Percentiles rank a stretch among this genome's conserved stretches.
Conservation (phyloP, 2,797 vertebrate species). For the Lemur catta region DNA sequence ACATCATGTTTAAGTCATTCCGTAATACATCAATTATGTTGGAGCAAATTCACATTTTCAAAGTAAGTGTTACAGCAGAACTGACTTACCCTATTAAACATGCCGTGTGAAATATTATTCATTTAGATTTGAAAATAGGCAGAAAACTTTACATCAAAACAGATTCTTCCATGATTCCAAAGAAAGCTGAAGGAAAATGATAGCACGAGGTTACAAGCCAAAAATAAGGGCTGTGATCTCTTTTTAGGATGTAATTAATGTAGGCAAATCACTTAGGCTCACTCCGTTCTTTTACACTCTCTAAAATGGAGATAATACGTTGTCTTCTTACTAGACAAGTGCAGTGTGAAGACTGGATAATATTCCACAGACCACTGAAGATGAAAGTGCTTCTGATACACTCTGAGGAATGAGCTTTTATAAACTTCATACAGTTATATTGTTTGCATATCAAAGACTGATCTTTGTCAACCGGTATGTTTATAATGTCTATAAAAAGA, state of each 20-base stretch:
- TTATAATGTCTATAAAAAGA: conserved; percentile 24
- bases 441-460: conserved; percentile 21
- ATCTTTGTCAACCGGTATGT: background rate
- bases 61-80: background rate
- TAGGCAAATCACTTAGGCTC: background rate
- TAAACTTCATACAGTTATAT: background rate
- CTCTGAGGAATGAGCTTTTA: background rate
- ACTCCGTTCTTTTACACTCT: background rate
- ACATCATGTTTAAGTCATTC: background rate
- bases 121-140: background rate
- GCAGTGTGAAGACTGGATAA: background rate
- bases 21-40: background rate
- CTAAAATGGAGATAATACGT: background rate
- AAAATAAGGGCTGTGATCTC: background rate
- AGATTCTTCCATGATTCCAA: background rate
- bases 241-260: background rate
- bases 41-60: conserved; percentile 8
- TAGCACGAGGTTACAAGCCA: background rate
- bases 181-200: conserved; percentile 5
- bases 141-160: conserved; percentile 25
- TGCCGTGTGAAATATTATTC: background rate
- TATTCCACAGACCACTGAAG: background rate
- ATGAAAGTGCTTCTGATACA: conserved; percentile 10
- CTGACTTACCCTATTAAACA: background rate
- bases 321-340: background rate